phyloP scores from a whole-genome alignment of 1,140 invertebrate species.

The Drosophila ohnishii region DNA sequence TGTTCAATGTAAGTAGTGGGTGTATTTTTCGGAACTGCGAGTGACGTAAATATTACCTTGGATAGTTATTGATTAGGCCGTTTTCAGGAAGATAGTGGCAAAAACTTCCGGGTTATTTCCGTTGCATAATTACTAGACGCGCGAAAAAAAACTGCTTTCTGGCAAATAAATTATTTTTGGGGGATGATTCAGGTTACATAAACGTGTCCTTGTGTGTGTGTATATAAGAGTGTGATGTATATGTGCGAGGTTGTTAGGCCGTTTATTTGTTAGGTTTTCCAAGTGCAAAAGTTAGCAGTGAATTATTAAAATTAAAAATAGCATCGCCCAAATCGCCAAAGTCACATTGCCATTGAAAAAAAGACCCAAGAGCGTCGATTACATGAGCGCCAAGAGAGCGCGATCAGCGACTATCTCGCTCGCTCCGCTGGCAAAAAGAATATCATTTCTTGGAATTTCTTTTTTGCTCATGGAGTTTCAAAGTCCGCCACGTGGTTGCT shows the following conservation, averaged over 20 bases:
- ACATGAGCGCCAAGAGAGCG: conserved; percentile 56
- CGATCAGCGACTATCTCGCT: conserved; percentile 42
- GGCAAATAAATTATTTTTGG: conserved; percentile 51
- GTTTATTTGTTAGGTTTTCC: conserved; percentile 17
- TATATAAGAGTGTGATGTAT: conserved; percentile 22
- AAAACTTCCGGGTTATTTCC: conserved; percentile 15
- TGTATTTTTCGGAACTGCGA: conserved; percentile 20
- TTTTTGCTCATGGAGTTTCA: conserved; percentile 15
- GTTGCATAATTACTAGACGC: conserved; percentile 33
- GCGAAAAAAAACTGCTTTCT: conserved; percentile 8
- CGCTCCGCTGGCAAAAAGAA: conserved; percentile 8
- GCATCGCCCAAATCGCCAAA: conserved; percentile 22
- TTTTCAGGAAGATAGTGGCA: conserved; percentile 4
- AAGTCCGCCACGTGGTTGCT: conserved; percentile 69
- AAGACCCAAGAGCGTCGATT: conserved; percentile 49
- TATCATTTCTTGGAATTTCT: conserved; percentile 48
- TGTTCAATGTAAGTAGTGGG: conserved; percentile 78
- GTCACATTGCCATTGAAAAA: conserved; percentile 68
- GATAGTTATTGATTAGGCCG: conserved; percentile 24
- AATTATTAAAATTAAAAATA: conserved; percentile 39
- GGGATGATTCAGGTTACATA: conserved; percentile 75
- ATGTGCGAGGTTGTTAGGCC: conserved; percentile 17
- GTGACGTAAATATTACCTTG: conserved; percentile 68
- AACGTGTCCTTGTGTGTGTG: conserved; percentile 55
- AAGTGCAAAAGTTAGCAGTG: conserved; percentile 41